These are phyloP conservation scores for Mungos mungo DNA, from an alignment of 2,113 vertebrate genomes.

Conservation along the genomic window DNA sequence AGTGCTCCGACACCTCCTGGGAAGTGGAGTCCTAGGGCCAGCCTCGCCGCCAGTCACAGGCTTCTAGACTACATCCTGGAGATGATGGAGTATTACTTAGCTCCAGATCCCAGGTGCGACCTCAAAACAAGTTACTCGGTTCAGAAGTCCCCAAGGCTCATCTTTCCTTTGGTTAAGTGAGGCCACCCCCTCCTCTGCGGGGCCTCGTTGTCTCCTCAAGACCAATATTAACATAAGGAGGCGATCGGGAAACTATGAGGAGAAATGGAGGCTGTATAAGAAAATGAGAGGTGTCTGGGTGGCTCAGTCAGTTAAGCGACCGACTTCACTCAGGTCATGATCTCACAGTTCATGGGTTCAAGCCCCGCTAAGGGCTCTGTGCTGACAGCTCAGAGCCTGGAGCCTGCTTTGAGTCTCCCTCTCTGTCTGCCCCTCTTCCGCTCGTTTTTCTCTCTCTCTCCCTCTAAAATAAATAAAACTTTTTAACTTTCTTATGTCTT, in stretches of 20 bases:
- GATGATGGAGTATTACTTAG: neutral
- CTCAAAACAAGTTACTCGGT: neutral
- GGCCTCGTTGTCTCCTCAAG: neutral
- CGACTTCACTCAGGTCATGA: too few species aligned
- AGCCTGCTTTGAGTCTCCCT: too few species aligned
- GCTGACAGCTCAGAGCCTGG: too few species aligned
- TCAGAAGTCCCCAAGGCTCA: neutral
- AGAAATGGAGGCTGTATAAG: neutral
- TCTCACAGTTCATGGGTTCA: too few species aligned
- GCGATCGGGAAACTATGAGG: neutral
- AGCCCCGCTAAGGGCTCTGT: too few species aligned
- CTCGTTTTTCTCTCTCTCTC: too few species aligned
- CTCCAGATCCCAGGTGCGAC: neutral
- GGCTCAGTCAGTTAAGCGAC: too few species aligned
- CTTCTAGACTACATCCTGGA: neutral
- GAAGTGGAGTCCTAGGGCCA: constrained; percentile 30
- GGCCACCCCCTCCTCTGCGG: neutral
- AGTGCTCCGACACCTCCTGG: neutral
- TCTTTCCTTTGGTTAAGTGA: neutral
- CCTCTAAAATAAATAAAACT: too few species aligned
- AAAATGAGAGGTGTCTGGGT: neutral
- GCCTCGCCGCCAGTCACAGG: neutral
- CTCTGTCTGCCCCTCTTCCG: too few species aligned
- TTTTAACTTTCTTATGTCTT: too few species aligned
- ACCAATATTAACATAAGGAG: neutral